A percentile compares a stretch with the other conserved stretches of the same genome.
phyloP scores from a whole-genome alignment of 2,797 vertebrate genomes.

The Bucorvus abyssinicus region DNA sequence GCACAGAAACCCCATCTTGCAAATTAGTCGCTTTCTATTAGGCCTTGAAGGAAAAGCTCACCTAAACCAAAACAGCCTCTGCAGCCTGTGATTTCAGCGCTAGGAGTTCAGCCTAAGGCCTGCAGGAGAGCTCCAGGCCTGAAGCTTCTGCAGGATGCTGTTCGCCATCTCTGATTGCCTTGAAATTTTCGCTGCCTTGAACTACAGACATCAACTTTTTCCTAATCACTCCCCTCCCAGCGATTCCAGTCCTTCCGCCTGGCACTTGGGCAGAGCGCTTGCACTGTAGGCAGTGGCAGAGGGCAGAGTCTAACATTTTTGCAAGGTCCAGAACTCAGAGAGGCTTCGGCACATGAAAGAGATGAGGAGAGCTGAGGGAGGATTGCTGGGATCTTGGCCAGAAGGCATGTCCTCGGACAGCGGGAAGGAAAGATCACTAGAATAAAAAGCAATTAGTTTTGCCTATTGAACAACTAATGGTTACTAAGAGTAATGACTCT shows the following conservation, averaged over 20 bases:
- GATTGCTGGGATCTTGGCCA: neutral
- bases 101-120: neutral
- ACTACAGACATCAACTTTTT: neutral
- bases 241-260: neutral
- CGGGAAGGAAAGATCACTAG: neutral
- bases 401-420: neutral
- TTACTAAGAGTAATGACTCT: neutral
- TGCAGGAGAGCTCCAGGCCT: neutral
- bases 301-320: neutral
- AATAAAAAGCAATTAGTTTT: neutral
- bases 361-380: neutral
- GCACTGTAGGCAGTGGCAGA: neutral
- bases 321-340: neutral
- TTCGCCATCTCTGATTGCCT: neutral
- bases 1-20: neutral
- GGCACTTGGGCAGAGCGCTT: neutral
- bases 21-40: neutral
- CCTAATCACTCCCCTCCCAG: rapidly evolving
- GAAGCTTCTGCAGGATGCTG: neutral
- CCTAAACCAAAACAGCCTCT: too few species aligned
- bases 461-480: neutral
- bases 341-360: neutral
- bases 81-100: neutral
- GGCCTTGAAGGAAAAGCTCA: neutral
- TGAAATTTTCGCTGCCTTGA: neutral